phyloP scores from a whole-genome alignment of 2,888 invertebrate genomes.

The Lysandra bellargus region DNA sequence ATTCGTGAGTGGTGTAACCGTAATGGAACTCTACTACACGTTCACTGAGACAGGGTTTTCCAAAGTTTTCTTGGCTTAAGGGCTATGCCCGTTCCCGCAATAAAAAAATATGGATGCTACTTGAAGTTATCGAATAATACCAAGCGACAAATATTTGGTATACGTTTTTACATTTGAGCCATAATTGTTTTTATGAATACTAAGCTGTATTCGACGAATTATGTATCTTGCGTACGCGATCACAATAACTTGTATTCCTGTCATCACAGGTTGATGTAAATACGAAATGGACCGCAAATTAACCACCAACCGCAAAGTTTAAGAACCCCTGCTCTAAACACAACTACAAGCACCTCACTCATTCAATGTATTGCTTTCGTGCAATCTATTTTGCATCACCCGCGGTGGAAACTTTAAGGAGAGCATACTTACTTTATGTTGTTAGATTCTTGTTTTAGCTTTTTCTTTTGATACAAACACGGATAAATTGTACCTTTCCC shows the following conservation, averaged over 20 bases:
- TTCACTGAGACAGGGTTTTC: neutral
- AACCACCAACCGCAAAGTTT: no score
- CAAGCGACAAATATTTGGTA: no score
- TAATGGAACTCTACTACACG: neutral
- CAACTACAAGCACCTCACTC: neutral
- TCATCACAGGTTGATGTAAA: no score
- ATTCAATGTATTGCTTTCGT: neutral
- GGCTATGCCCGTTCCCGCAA: neutral
- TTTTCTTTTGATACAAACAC: neutral
- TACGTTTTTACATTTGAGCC: no score
- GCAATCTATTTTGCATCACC: neutral
- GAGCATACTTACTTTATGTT: neutral
- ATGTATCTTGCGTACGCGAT: no score
- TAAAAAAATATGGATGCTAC: neutral
- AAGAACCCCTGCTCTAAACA: neutral
- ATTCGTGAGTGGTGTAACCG: slow-evolving; percentile 19
- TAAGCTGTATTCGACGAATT: no score
- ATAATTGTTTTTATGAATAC: no score
- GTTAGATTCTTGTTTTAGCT: neutral
- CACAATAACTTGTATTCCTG: no score
- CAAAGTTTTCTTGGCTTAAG: neutral
- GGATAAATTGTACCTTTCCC: no score
- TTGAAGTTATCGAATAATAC: no score
- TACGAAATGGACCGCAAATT: no score
- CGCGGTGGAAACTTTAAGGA: neutral